phyloP scores from a whole-genome alignment of 2,113 vertebrate species.

The Corythaeola cristata region DNA sequence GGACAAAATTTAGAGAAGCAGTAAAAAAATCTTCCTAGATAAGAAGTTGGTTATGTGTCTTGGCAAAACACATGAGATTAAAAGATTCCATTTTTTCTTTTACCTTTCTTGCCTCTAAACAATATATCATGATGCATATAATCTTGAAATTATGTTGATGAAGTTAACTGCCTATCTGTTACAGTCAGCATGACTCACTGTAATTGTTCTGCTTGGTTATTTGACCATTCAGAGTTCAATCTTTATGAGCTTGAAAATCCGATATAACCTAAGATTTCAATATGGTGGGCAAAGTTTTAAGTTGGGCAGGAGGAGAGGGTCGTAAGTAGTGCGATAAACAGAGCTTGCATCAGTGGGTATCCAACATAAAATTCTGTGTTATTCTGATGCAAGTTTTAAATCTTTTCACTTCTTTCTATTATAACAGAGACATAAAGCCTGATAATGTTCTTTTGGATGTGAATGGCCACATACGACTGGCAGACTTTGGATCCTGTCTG shows the following conservation, averaged over 20 bases:
- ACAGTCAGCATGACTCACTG: not conserved
- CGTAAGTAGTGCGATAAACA: not conserved
- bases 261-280: not conserved
- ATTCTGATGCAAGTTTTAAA: not conserved
- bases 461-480: conserved; percentile 95
- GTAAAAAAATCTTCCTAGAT: not conserved
- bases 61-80: not conserved
- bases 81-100: not conserved
- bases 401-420: not conserved
- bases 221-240: not conserved
- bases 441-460: conserved; percentile 95
- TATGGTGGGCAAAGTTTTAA: not conserved
- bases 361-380: not conserved
- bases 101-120: not conserved
- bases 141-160: not conserved
- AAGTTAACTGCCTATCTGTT: not conserved
- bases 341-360: not conserved
- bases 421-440: conserved; percentile 92
- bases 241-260: not conserved
- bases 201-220: not conserved
- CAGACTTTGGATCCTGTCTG: conserved; percentile 96
- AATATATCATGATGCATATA: not conserved
- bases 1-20: not conserved
- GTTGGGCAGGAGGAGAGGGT: not conserved
- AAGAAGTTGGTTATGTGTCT: not conserved